A percentile compares a stretch with the other conserved stretches of the same genome.
These are phyloP conservation scores for Odocoileus hemionus DNA, from an alignment of 2,113 vertebrate genomes.

Conservation along the genomic window DNA sequence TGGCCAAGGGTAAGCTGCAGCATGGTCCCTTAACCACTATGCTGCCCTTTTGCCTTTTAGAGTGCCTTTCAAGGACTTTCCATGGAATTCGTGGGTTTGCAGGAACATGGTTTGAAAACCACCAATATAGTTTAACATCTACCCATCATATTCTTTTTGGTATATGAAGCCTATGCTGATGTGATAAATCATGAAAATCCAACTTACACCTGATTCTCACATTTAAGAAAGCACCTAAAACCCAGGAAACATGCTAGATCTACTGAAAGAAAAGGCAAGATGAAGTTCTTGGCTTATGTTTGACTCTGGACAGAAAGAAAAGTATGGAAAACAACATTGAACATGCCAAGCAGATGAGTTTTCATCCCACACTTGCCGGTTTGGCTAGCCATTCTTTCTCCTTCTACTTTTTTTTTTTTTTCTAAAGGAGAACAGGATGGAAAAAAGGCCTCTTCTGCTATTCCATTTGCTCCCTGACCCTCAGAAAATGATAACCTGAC, in stretches of 20 bases:
- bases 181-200: slow-evolving; percentile 14
- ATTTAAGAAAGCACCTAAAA: not conserved
- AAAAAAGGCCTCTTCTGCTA: not conserved
- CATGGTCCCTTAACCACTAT: not conserved
- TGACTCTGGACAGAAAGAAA: slow-evolving; percentile 38
- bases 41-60: not conserved
- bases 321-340: not conserved
- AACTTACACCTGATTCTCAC: slow-evolving; percentile 38
- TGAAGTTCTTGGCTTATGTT: slow-evolving; percentile 46
- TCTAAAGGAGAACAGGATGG: not conserved
- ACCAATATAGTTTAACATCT: not conserved
- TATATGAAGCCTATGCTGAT: not conserved
- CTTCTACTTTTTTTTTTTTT: not conserved
- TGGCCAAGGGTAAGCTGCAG: not conserved
- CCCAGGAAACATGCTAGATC: slow-evolving; percentile 22
- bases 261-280: slow-evolving; percentile 39
- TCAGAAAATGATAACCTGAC: not conserved
- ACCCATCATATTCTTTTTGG: not conserved
- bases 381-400: not conserved
- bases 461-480: not conserved
- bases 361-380: not conserved
- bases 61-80: not conserved
- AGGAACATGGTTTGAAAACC: not conserved
- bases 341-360: not conserved
- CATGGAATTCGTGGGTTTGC: not conserved